phyloP scores from a whole-genome alignment of 2,888 invertebrate genomes.

The Cryptosula pallasiana region DNA sequence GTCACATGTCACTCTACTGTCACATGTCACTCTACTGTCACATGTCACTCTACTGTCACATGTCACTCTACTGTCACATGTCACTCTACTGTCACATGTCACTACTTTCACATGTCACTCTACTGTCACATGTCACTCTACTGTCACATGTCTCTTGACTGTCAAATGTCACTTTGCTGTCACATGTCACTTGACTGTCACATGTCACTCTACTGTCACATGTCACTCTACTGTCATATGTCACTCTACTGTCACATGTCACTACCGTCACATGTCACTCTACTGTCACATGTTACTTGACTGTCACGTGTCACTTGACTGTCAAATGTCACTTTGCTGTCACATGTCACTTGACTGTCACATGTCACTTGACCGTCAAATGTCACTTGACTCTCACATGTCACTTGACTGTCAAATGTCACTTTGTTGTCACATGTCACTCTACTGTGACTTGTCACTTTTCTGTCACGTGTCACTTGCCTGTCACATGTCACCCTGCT shows the following conservation, averaged over 20 bases:
- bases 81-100: not conserved
- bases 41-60: too few relatives aligned
- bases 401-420: not conserved
- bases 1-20: not conserved
- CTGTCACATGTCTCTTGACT: not conserved
- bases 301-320: not conserved
- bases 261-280: too few relatives aligned
- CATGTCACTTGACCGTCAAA: too few relatives aligned
- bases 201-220: not conserved
- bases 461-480: not conserved
- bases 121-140: not conserved
- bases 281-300: not conserved
- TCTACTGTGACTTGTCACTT: not conserved
- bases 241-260: not conserved
- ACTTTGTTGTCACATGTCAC: not conserved
- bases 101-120: too few relatives aligned
- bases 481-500: not conserved
- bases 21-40: not conserved
- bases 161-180: not conserved
- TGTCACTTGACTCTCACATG: not conserved
- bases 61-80: not conserved
- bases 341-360: not conserved
- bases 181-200: not conserved
- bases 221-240: not conserved
- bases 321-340: not conserved